Conservation (phyloP, 2,888 invertebrate genomes). For the Drosophila rubida region DNA sequence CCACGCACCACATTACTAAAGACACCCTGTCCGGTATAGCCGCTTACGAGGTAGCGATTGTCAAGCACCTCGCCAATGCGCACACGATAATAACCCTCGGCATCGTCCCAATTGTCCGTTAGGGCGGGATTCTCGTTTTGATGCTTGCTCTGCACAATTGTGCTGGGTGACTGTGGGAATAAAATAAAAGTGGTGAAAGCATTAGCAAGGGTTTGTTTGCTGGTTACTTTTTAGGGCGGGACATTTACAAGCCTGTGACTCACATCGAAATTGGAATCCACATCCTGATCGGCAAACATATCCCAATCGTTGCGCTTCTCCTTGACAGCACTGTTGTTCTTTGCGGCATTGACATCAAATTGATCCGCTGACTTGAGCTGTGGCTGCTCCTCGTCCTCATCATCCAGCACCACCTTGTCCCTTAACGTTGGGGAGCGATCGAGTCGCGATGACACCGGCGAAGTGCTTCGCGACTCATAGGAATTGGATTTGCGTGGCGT, state of each 20-base stretch:
- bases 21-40: conserved; percentile 99
- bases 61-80: conserved; percentile 97
- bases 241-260: conserved; percentile 83
- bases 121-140: conserved; percentile 94
- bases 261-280: conserved; percentile 90
- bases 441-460: conserved; percentile 49
- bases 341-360: conserved; percentile 24
- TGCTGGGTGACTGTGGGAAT: conserved; percentile 88
- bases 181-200: not conserved
- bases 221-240: conserved; percentile 1
- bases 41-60: conserved; percentile 96
- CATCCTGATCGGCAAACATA: conserved; percentile 96
- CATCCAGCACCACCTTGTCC: conserved; percentile 11
- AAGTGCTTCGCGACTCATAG: conserved; percentile 62
- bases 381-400: conserved; percentile 18
- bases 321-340: conserved; percentile 53
- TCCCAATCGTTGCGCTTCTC: conserved; percentile 90
- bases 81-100: conserved; percentile 99
- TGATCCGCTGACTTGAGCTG: conserved; percentile 16
- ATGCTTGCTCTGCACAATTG: conserved; percentile 85
- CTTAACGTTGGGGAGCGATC: conserved; percentile 38
- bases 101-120: conserved; percentile 99
- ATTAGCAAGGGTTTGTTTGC: not conserved
- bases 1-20: conserved; percentile 99
- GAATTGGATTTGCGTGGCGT: conserved; percentile 62